Evolutionary conservation across 2,888 invertebrate genomes (phyloP).

Genomic region (Anthrax anthrax): DNA sequence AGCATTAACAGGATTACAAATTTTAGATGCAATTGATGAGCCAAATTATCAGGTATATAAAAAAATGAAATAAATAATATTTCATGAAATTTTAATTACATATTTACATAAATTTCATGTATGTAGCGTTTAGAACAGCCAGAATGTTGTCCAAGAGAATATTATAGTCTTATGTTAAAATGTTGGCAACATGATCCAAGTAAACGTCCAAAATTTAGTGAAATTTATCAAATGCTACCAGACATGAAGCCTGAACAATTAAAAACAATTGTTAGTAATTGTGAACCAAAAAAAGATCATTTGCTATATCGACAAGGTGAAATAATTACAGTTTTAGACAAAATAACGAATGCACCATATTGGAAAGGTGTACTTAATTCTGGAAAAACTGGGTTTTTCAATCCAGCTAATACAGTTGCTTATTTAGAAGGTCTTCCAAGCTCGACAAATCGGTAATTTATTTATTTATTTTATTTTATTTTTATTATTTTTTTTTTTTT

Average conservation of each 20-base stretch:
- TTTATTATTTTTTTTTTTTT: neutral
- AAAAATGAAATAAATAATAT: neutral
- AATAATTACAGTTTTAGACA: constrained; percentile 82
- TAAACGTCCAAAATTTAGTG: constrained; percentile 78
- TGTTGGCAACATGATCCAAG: constrained; percentile 93
- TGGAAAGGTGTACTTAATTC: constrained; percentile 87
- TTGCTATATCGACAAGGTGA: constrained; percentile 77
- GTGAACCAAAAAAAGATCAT: constrained; percentile 48
- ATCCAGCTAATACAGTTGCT: constrained; percentile 77
- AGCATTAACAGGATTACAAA: constrained; percentile 83
- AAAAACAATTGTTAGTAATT: constrained; percentile 50
- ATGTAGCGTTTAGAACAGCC: constrained; percentile 73
- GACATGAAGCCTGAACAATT: constrained; percentile 88
- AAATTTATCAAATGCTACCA: constrained; percentile 61
- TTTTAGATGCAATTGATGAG: constrained; percentile 87
- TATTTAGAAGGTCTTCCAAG: constrained; percentile 49
- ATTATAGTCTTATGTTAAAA: constrained; percentile 81
- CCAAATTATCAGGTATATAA: constrained; percentile 62
- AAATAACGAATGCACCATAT: constrained; percentile 51
- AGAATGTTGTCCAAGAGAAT: constrained; percentile 86
- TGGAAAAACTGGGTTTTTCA: constrained; percentile 87
- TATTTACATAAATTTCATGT: constrained; percentile 3
- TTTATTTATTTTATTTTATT: constrained; percentile 2
- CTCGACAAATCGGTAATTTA: constrained; percentile 21
- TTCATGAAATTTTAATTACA: neutral